phyloP scores from a whole-genome alignment of 2,797 vertebrate species.

The Loriculus beryllinus region DNA sequence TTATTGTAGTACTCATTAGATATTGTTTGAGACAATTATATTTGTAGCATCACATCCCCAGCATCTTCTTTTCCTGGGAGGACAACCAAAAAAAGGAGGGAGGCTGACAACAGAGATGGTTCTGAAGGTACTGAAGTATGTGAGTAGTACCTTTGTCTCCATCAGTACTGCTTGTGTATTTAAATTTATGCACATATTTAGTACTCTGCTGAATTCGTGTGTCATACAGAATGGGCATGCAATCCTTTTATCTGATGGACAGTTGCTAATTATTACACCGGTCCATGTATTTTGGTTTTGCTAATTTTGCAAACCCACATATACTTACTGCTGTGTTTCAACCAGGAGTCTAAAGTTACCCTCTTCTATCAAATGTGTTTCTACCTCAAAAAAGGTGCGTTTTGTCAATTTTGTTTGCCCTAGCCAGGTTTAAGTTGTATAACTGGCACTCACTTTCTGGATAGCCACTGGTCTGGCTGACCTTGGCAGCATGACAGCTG shows the following conservation, averaged over 20 bases:
- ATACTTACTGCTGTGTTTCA: not conserved
- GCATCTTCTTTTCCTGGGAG: not conserved
- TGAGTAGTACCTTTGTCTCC: slow-evolving; percentile 44
- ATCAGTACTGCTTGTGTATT: not conserved
- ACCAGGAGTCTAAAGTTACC: not conserved
- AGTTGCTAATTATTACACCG: slow-evolving; percentile 9
- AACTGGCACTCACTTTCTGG: slow-evolving; percentile 14
- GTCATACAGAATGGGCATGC: slow-evolving; percentile 23
- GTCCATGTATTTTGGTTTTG: not conserved
- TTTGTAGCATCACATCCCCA: not conserved
- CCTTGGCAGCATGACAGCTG: slow-evolving; percentile 60
- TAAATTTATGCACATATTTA: slow-evolving; percentile 53
- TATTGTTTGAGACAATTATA: not conserved
- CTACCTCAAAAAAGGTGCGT: slow-evolving; percentile 10
- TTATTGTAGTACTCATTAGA: not conserved
- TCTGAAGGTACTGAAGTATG: not conserved
- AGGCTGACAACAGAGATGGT: not conserved
- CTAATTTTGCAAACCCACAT: not conserved
- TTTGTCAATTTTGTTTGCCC: slow-evolving; percentile 3
- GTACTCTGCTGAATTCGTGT: slow-evolving; percentile 8
- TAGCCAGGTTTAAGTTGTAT: slow-evolving; percentile 10
- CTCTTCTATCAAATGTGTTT: not conserved
- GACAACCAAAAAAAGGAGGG: not conserved
- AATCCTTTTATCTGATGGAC: slow-evolving; percentile 34
- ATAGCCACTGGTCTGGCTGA: slow-evolving; percentile 44